Evolutionary conservation across 2,888 invertebrate species (phyloP), one percentile per base, ranked within the genome.

Genomic region (Saturnia japonica): DNA sequence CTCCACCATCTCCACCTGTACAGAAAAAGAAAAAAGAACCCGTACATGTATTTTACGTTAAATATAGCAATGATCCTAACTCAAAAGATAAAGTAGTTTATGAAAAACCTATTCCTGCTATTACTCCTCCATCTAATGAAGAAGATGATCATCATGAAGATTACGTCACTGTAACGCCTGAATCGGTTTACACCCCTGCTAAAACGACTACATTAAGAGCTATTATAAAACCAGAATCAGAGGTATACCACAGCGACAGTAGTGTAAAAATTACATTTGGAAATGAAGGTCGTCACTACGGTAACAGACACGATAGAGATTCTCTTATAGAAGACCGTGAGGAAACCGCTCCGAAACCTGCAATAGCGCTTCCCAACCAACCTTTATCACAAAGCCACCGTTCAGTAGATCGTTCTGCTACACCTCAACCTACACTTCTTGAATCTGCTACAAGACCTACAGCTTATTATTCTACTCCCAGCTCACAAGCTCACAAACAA

Each of bases 1-100:
- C 96, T 2, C 95, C 95, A 7, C 95, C 95, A 1, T 91, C 95
- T 12, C 94, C 94, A 2, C 93, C 94, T 22, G 88, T 95, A 19
- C 88, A 79, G 19, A 93, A 93, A 79, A 94, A 92, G 80, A 94
- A 95, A 75, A 97, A 97, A 83, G 97, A 98, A 84, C 97, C 97
- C 43, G 97, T 98, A 57, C 98, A 98, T 81, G 98, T 98, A 0
- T 98, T 97, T 85, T 98, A 98, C 83, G 98, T 98, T 0, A 98
- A 98, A 88, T 98, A 98, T 84, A 97, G 97, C 84, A 97, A 98
- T 86, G 97, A 97, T 81, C 96, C 96, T 19, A 94, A 95, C 76
- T 95, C 96, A 0, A 95, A 96, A 77, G 95, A 96, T 68, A 96
- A 96, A 76, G 95, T 97, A 16, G 95, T 97, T 69, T 96, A 97